phyloP scores from a whole-genome alignment of 1,140 invertebrate species.

The Temnothorax longispinosus region DNA sequence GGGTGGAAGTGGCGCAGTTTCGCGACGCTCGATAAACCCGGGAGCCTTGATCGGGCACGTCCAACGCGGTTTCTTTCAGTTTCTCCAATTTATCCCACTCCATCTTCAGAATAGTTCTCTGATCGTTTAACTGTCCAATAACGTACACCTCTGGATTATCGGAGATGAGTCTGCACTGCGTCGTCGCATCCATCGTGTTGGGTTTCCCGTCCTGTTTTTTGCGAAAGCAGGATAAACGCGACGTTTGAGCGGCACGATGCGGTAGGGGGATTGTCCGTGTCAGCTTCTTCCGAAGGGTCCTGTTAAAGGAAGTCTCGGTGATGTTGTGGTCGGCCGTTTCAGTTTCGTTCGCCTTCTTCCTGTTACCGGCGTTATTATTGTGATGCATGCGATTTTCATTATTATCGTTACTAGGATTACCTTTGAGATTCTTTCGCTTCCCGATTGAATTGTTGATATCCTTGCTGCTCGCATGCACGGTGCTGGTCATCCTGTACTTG shows the following conservation, averaged over 20 bases:
- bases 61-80: slow-evolving; percentile 61
- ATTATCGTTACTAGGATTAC: neutral
- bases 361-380: neutral
- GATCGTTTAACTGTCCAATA: slow-evolving; percentile 56
- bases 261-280: slow-evolving; percentile 10
- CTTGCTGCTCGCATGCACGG: slow-evolving; percentile 12
- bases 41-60: neutral
- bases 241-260: neutral
- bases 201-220: slow-evolving; percentile 38
- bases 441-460: neutral
- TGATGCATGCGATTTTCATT: slow-evolving; percentile 11
- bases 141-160: slow-evolving; percentile 35
- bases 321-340: neutral
- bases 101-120: slow-evolving; percentile 66
- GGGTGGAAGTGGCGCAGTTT: neutral
- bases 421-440: slow-evolving; percentile 33
- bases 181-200: slow-evolving; percentile 70
- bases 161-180: slow-evolving; percentile 76
- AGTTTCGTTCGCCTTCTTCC: neutral
- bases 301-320: slow-evolving; percentile 1
- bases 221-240: slow-evolving; percentile 15
- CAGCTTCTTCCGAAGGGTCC: slow-evolving; percentile 17
- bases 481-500: slow-evolving; percentile 22
- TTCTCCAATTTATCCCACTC: slow-evolving; percentile 76
- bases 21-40: neutral